These are phyloP conservation scores for Ophion ventricosus DNA, from an alignment of 2,888 invertebrate species.

Conservation along the genomic window DNA sequence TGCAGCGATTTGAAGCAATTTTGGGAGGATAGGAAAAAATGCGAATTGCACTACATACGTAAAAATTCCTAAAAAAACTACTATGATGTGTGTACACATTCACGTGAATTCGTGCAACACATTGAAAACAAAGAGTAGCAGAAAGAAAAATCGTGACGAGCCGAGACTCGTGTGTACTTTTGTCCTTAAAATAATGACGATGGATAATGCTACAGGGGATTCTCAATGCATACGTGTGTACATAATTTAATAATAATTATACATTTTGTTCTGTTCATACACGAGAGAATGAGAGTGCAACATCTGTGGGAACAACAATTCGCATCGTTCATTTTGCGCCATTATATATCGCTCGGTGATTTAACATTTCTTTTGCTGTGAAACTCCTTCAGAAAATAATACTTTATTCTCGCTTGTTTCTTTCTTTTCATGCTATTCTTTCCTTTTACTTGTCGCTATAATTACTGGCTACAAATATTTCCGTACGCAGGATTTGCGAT, in stretches of 20 bases:
- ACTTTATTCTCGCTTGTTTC: not conserved
- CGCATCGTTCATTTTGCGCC: not conserved
- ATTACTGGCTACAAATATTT: too few species aligned
- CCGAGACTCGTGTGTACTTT: too few species aligned
- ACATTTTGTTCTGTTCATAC: not conserved
- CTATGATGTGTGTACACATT: not conserved
- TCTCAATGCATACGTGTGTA: not conserved
- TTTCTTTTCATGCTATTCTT: too few species aligned
- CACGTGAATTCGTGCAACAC: not conserved
- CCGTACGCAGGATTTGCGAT: too few species aligned
- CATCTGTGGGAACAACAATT: not conserved
- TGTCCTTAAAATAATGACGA: not conserved
- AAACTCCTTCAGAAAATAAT: not conserved
- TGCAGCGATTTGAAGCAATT: not conserved
- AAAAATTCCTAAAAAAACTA: not conserved
- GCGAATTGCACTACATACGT: not conserved
- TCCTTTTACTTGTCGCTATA: too few species aligned
- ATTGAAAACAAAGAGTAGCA: not conserved
- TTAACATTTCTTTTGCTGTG: not conserved
- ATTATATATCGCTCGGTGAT: not conserved
- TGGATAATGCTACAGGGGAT: not conserved
- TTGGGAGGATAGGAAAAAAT: not conserved
- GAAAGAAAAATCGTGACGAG: not conserved
- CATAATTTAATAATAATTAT: not conserved
- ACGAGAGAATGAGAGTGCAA: constrained; percentile 7